Conservation (phyloP, 2,888 invertebrate species). For the Zhuqinia jingwanae region DNA sequence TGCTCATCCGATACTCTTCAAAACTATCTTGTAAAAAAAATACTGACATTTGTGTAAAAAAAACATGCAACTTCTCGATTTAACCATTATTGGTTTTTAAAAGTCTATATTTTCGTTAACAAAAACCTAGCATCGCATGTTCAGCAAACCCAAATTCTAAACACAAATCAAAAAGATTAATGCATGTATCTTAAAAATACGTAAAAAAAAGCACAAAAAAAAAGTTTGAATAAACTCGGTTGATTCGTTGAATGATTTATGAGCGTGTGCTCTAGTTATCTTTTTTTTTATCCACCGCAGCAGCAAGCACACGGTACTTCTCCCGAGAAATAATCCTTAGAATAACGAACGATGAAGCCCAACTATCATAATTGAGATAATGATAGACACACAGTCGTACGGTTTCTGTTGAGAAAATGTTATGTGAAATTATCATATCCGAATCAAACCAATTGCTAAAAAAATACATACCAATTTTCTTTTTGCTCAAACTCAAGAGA, state of each 20-base stretch:
- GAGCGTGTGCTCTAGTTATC: conserved; percentile 3
- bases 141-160: no score
- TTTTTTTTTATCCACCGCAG: no score
- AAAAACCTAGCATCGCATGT: no score
- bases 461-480: not conserved
- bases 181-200: not conserved
- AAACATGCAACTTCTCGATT: no score
- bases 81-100: no score
- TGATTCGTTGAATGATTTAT: not conserved
- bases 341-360: not conserved
- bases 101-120: no score
- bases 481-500: not conserved
- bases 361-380: conserved; percentile 7
- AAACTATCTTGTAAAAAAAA: no score
- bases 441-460: not conserved
- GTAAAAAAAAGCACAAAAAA: not conserved
- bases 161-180: not conserved
- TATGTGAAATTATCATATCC: not conserved
- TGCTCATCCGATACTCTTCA: no score
- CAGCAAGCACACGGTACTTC: no score
- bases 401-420: conserved; percentile 37
- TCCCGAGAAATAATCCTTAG: not conserved
- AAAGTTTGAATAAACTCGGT: not conserved
- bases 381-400: not conserved
- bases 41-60: no score